Conservation (phyloP, 2,113 vertebrate species). For the Okapia johnstoni region DNA sequence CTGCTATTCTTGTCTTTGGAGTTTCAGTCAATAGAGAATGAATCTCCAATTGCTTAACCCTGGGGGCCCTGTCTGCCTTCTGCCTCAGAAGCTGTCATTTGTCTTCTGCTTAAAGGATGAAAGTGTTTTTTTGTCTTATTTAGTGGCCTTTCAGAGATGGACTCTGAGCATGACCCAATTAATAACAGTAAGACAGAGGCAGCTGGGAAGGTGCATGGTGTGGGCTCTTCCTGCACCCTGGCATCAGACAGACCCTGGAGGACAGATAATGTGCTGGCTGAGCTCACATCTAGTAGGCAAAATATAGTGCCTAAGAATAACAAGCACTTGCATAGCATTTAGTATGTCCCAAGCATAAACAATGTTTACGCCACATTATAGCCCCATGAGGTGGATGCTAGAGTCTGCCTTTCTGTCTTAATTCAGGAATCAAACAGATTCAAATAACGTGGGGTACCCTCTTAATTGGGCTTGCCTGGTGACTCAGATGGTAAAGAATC, state of each 20-base stretch:
- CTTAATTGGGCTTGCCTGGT: not conserved
- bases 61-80: not conserved
- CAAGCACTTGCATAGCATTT: not conserved
- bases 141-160: not conserved
- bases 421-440: not conserved
- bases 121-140: not conserved
- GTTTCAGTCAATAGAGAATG: not conserved
- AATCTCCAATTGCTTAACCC: not conserved
- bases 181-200: not conserved
- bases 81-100: not conserved
- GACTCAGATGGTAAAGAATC: not conserved
- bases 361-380: not conserved
- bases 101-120: not conserved
- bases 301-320: not conserved
- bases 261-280: not conserved
- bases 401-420: not conserved
- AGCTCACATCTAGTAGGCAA: not conserved
- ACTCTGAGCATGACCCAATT: not conserved
- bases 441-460: not conserved
- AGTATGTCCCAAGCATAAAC: not conserved
- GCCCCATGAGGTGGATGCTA: not conserved
- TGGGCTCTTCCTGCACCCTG: not conserved
- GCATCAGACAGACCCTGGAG: not conserved
- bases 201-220: not conserved
- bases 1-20: not conserved